Evolutionary conservation across 2,888 invertebrate genomes (phyloP).

Genomic region (Limnephilus auricula): DNA sequence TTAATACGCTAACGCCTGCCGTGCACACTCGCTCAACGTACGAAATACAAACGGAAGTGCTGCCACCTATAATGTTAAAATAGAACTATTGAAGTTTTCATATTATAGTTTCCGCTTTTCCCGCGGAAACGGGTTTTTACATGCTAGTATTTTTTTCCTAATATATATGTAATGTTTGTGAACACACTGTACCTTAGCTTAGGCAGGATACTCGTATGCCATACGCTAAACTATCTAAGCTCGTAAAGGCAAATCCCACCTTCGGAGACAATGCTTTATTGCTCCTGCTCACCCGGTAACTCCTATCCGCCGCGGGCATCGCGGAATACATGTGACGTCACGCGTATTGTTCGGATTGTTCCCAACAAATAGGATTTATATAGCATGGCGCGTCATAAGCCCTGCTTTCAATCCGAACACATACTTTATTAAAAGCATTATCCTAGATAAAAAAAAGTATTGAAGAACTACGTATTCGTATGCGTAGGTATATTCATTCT

Average conservation of each 20-base stretch:
- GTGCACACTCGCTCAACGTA: too few relatives aligned
- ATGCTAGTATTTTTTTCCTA: too few relatives aligned
- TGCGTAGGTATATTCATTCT: too few relatives aligned
- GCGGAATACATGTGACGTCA: slow-evolving; percentile 15
- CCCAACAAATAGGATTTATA: background rate
- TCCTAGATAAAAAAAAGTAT: background rate
- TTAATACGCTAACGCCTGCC: too few relatives aligned
- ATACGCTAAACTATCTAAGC: background rate
- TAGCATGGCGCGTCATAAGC: background rate
- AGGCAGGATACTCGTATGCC: background rate
- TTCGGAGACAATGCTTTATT: slow-evolving; percentile 19
- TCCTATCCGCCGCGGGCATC: background rate
- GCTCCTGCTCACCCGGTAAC: background rate
- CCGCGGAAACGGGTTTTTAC: too few relatives aligned
- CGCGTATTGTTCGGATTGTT: background rate
- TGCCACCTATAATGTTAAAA: too few relatives aligned
- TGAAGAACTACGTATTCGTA: background rate
- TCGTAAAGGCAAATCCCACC: slow-evolving; percentile 17
- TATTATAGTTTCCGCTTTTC: too few relatives aligned
- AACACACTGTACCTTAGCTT: background rate
- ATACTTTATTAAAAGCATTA: background rate
- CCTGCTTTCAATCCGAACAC: background rate
- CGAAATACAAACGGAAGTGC: too few relatives aligned
- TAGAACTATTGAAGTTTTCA: too few relatives aligned
- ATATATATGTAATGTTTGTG: too few relatives aligned